Base-by-base conservation (phyloP, 2,113 vertebrate genomes). In the Mus spicilegus region DNA sequence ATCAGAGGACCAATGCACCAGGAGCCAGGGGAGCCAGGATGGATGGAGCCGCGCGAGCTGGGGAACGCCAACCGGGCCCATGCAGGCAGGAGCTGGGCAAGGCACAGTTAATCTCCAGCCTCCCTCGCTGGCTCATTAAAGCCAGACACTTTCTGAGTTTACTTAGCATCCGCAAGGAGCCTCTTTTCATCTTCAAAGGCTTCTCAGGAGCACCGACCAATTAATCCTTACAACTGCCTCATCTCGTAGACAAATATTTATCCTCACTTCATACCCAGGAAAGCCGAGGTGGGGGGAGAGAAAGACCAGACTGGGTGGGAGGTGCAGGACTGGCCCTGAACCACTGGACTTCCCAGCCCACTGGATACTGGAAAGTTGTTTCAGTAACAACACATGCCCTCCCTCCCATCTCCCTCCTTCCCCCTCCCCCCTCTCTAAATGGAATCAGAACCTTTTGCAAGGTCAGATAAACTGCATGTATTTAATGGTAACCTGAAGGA, bases 401-500 rank as follows among this genome's bases (percentile, higher is more conserved):
- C 95, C 89, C 17, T 63, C 69, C 9, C 14, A 26, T 0, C 10
- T 5, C 61, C 9, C 33, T 51, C 17, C 12, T 28, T 10, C 1
- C 20, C n/a, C 7, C 22, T 17, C 33, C 78, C 91, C 56, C 94
- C 92, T 94, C 84, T 91, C 97, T 96, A 81, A 93, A 61, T 89
- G 95, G 61, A 96, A 96, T 92, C 96, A 97, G 97, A 98, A 96
- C 77, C 97, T 96, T 97, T 95, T 96, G 94, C 61, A 76, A 97
- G 87, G 97, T 92, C 94, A 97, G 97, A 97, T 97, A 95, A 97
- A 98, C 88, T 95, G 89, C 97, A 97, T 92, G 98, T 96, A 91
- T 97, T 97, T 96, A 95, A 97, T 94, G 97, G 96, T 93, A 98
- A 98, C 91, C 97, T 98, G 96, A 96, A 98, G 98, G 97, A 98